Evolutionary conservation across 35 echinoderm and acorn worm genomes (phyloP).

Genomic region (Anneissia japonica): DNA sequence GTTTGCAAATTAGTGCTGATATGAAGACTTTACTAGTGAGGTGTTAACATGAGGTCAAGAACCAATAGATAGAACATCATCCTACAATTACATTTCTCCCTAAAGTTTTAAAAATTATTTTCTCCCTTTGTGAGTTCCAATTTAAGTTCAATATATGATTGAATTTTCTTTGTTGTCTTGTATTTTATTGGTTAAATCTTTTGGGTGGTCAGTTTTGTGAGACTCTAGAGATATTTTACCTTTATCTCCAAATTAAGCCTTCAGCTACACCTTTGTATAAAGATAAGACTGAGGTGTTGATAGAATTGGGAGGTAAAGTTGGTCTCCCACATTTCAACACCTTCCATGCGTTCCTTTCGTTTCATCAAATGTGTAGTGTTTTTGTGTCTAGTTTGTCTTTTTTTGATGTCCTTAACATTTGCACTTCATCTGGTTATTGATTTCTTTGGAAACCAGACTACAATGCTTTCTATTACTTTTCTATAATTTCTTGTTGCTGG

Average conservation of each 20-base stretch:
- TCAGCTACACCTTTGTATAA: not conserved
- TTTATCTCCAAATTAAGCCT: not conserved
- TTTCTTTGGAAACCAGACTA: too few species aligned
- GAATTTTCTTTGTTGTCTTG: too few species aligned
- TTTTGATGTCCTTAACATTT: too few species aligned
- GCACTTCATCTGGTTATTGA: too few species aligned
- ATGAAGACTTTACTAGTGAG: not conserved
- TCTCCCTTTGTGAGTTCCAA: not conserved
- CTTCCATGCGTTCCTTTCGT: too few species aligned
- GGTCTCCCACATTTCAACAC: not conserved
- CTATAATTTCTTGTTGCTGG: too few species aligned
- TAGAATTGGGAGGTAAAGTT: not conserved
- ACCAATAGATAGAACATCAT: not conserved
- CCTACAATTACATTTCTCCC: not conserved
- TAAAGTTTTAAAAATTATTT: not conserved
- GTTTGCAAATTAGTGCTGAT: not conserved
- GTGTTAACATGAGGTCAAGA: not conserved
- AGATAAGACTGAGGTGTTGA: not conserved
- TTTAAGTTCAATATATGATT: not conserved
- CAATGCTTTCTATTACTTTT: too few species aligned
- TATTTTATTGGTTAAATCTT: not conserved
- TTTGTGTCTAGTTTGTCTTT: too few species aligned
- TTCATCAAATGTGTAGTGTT: too few species aligned
- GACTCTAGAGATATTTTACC: not conserved
- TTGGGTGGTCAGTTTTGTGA: not conserved